phyloP scores from a whole-genome alignment of 2,797 vertebrate genomes.

The Anabas testudineus region DNA sequence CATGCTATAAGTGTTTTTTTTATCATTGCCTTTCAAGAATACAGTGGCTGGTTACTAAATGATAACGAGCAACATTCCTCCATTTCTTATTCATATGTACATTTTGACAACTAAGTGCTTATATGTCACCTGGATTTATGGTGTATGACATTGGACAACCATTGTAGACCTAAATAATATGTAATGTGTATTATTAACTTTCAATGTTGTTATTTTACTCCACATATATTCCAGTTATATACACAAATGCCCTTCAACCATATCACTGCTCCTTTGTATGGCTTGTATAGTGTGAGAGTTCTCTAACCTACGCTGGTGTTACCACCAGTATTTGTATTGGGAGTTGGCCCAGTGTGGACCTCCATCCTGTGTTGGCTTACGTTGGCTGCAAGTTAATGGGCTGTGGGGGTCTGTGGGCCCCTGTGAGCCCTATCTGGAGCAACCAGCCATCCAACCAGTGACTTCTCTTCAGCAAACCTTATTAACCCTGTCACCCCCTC shows the following conservation, averaged over 20 bases:
- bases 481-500: constrained; percentile 60
- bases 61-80: neutral
- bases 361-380: constrained; percentile 50
- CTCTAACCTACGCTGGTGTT: constrained; percentile 34
- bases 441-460: constrained; percentile 64
- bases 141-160: constrained; percentile 16
- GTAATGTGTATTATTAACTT: constrained; percentile 43
- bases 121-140: constrained; percentile 45
- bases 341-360: constrained; percentile 45
- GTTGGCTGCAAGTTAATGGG: constrained; percentile 52
- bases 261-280: constrained; percentile 49
- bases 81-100: constrained; percentile 15
- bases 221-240: constrained; percentile 54
- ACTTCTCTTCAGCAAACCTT: constrained; percentile 62
- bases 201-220: constrained; percentile 49
- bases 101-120: neutral
- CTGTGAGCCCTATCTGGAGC: constrained; percentile 54
- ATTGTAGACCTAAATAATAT: constrained; percentile 45
- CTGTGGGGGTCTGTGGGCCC: constrained; percentile 40
- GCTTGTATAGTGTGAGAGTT: constrained; percentile 53
- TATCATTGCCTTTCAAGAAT: constrained; percentile 22
- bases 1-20: constrained; percentile 13
- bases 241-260: constrained; percentile 47
- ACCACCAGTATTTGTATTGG: constrained; percentile 54
- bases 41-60: neutral